A percentile compares a stretch with the other conserved stretches of the same genome.
Evolutionary conservation across 1,140 invertebrate genomes (phyloP).

Genomic region (Aphaenogaster rudis): DNA sequence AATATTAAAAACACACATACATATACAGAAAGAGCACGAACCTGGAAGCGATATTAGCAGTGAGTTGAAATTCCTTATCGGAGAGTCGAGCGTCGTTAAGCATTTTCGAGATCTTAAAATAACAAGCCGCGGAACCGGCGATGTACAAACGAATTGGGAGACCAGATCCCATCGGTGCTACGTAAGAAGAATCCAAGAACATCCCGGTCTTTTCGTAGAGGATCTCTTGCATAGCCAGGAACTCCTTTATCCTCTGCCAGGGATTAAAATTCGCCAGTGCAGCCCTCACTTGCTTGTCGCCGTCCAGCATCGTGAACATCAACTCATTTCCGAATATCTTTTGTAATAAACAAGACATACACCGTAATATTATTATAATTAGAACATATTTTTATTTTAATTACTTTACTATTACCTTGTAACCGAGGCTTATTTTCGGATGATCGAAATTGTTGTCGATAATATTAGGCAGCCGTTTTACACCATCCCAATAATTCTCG

Average conservation of each 20-base stretch:
- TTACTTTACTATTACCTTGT: slow-evolving; percentile 82
- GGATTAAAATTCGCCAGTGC: slow-evolving; percentile 90
- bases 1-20: background rate
- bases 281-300: slow-evolving; percentile 89
- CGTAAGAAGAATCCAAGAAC: slow-evolving; percentile 94
- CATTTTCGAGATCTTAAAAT: slow-evolving; percentile 92
- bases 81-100: slow-evolving; percentile 87
- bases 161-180: slow-evolving; percentile 94
- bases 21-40: slow-evolving; percentile 74
- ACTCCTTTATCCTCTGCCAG: slow-evolving; percentile 89
- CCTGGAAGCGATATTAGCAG: slow-evolving; percentile 92
- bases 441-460: slow-evolving; percentile 89
- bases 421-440: slow-evolving; percentile 87
- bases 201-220: slow-evolving; percentile 93
- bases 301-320: slow-evolving; percentile 90
- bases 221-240: slow-evolving; percentile 93
- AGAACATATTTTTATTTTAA: slow-evolving; percentile 1
- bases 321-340: slow-evolving; percentile 93
- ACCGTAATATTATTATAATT: background rate
- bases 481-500: slow-evolving; percentile 87
- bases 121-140: slow-evolving; percentile 94
- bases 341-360: background rate
- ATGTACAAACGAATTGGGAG: slow-evolving; percentile 94
- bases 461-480: slow-evolving; percentile 89
- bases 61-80: slow-evolving; percentile 90